Base-by-base conservation (phyloP, 2,113 vertebrate genomes). In the Phalacrocorax pelagicus region DNA sequence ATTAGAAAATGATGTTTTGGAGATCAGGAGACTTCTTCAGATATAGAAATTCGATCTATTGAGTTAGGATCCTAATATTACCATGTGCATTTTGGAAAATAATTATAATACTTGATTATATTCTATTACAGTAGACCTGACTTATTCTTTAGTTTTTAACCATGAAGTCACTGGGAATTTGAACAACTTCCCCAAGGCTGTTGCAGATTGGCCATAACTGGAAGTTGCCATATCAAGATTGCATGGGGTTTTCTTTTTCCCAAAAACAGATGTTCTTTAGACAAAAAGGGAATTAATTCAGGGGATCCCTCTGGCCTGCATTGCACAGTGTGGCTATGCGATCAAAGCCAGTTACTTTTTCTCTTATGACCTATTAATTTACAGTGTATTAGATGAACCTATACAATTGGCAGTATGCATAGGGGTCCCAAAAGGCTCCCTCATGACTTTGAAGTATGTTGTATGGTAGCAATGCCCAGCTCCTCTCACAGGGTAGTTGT, bases 401-500 rank as follows among this genome's bases (percentile, higher is more conserved):
- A 32, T 74, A 34, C 4, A 78, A 49, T 6, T 67, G n/a, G 14
- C 22, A 46, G 15, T 32, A 67, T 1, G 5, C 7, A 8, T 7
- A 57, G 19, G 8, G 6, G 14, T 86, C 44, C 34, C 18, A 40
- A 10, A 72, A 92, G 34, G 3, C 77, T 79, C 49, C 18, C 32
- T 58, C 71, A 17, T 69, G 79, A 58, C 34, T 83, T 61, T 65
- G 26, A 80, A 66, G 62, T 22, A 8, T 57, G 40, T 49, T 54
- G 9, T 52, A 38, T 0, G 1, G 30, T 30, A 69, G 30, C 4
- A 8, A 67, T 12, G 26, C 12, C 32, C 18, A 40, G 1, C 65
- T 66, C 34, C 11, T 86, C 69, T 88, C 27, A 22, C 9, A 40
- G 5, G 3, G 16, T 12, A 57, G 42, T 46, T 80, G 29, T 42